Base-by-base conservation (phyloP, 2,888 invertebrate species). In the Caenorhabditis sp. region DNA sequence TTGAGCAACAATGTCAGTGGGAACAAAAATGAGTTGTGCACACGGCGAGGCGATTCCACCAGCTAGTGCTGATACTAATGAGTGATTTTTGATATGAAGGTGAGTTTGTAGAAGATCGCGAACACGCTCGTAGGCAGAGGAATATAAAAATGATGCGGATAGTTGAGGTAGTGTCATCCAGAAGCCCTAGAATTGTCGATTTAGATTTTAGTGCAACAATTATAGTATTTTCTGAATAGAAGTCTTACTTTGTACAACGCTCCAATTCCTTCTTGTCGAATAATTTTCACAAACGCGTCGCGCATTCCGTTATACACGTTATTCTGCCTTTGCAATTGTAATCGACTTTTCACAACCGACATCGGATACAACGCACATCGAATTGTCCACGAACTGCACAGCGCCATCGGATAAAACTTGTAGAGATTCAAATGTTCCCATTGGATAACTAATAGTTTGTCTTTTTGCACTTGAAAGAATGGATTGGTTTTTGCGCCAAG, bases 141-240 rank as follows among this genome's bases (percentile, higher is more conserved):
- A 86, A 65, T 86, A 86, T 23, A 86, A 74, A 62, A 85, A 86
- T 14, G 84, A 84, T 51, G 84, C 85, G 19, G 79, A 78, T 24
- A 86, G 62, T 66, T 86, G 86, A 14, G 86, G 86, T n/a, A 86
- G 67, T 0, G 86, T 86, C 79, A 86, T 83, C 86, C 86, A 86
- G 76, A 86, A 86, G 26, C 86, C 85, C 84, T 84, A 66, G 60
- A 78, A 69, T 31, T 31, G 31, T n/a, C n/a, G n/a, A n/a, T n/a
- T n/a, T n/a, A n/a, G n/a, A n/a, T n/a, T n/a, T n/a, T n/a, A n/a
- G n/a, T n/a, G n/a, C n/a, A n/a, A n/a, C n/a, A n/a, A n/a, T n/a
- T n/a, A n/a, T n/a, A n/a, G n/a, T n/a, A n/a, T n/a, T n/a, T n/a
- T n/a, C n/a, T n/a, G n/a, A 57, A 62, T 31, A 6, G 53, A 37